These are phyloP conservation scores for Aleiodes sp. DNA, from an alignment of 1,140 invertebrate genomes.

Conservation along the genomic window DNA sequence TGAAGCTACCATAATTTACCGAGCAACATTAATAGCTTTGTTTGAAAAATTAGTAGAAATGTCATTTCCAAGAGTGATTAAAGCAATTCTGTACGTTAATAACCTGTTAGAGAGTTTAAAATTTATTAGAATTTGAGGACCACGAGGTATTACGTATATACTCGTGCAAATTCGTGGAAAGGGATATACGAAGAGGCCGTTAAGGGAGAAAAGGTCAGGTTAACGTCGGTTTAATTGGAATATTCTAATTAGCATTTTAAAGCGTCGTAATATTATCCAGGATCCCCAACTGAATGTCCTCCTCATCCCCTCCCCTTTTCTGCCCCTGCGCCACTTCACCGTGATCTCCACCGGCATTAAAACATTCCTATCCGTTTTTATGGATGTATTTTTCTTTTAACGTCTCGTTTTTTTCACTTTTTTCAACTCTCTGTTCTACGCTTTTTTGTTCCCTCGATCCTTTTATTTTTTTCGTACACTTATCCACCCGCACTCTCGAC, in stretches of 20 bases:
- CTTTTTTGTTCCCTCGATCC: neutral
- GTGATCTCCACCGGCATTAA: slow-evolving; percentile 28
- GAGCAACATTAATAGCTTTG: too few relatives aligned
- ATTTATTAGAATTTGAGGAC: slow-evolving; percentile 24
- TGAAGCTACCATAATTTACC: too few relatives aligned
- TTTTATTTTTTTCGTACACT: slow-evolving; percentile 3
- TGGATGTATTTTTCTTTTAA: slow-evolving; percentile 15
- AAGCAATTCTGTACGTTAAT: neutral
- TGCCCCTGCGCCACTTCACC: neutral
- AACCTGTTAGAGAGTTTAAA: slow-evolving; percentile 7
- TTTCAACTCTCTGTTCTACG: neutral
- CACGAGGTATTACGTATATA: neutral
- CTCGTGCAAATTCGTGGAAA: slow-evolving; percentile 46
- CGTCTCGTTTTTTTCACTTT: slow-evolving; percentile 12
- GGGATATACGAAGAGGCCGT: slow-evolving; percentile 47
- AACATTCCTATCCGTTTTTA: slow-evolving; percentile 16
- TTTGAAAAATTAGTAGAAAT: neutral
- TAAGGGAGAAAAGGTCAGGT: slow-evolving; percentile 30
- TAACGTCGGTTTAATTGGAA: slow-evolving; percentile 52
- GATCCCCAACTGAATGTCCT: slow-evolving; percentile 20
- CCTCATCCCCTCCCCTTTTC: slow-evolving; percentile 1
- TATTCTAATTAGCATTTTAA: slow-evolving; percentile 49
- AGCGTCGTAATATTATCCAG: slow-evolving; percentile 37
- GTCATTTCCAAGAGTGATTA: neutral
- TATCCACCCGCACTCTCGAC: slow-evolving; percentile 25